phyloP scores from a whole-genome alignment of 2,888 invertebrate species.

The Biston stratarius region DNA sequence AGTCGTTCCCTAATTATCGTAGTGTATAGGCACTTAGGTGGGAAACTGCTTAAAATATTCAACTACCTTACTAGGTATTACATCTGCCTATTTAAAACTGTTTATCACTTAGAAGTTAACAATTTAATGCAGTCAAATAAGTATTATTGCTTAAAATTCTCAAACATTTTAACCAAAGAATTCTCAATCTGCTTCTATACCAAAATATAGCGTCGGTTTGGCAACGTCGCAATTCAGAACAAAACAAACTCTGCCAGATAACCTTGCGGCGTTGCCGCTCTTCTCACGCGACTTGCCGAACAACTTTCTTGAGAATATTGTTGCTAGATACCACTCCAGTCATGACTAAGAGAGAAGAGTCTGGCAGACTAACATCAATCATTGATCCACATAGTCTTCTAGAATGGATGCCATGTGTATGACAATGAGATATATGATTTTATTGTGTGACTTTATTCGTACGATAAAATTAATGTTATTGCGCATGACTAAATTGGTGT shows the following conservation, averaged over 20 bases:
- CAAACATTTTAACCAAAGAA: background rate
- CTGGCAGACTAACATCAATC: conserved; percentile 4
- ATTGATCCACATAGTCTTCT: conserved; percentile 13
- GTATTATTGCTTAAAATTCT: too few relatives aligned
- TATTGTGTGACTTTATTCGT: background rate
- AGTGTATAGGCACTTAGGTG: too few relatives aligned
- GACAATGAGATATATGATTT: background rate
- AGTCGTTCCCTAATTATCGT: too few relatives aligned
- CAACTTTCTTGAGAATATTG: conserved; percentile 33
- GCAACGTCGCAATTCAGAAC: conserved; percentile 42
- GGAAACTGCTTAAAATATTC: too few relatives aligned
- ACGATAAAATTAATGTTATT: conserved; percentile 13
- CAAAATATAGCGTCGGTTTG: conserved; percentile 35
- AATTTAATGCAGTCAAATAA: too few relatives aligned
- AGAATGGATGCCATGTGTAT: conserved; percentile 7
- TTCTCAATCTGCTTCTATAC: conserved; percentile 1
- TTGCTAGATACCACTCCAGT: background rate
- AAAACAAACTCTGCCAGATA: conserved; percentile 16
- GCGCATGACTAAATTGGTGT: conserved; percentile 7
- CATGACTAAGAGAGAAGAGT: background rate
- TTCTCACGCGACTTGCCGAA: conserved; percentile 35
- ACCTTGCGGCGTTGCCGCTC: conserved; percentile 48
- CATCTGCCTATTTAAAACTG: too few relatives aligned
- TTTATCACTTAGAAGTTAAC: too few relatives aligned
- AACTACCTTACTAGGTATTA: too few relatives aligned